Conservation (phyloP, 2,888 invertebrate genomes). For the Nomada lathburiana region DNA sequence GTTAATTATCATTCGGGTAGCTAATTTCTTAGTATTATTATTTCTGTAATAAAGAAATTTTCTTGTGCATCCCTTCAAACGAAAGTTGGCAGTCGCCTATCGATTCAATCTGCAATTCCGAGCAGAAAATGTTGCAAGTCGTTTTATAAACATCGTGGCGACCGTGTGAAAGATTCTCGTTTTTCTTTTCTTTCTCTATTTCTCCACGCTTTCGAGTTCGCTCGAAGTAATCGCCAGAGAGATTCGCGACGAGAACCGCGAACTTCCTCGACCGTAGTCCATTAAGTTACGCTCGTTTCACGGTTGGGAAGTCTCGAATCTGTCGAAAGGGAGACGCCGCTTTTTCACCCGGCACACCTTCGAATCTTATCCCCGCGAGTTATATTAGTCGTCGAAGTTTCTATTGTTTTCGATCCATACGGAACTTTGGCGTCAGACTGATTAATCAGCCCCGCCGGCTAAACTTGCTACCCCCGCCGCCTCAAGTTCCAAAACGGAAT, state of each 20-base stretch:
- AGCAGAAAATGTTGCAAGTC: too few relatives aligned
- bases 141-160: background rate
- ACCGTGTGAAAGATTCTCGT: slow-evolving; percentile 9
- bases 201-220: background rate
- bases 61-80: too few relatives aligned
- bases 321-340: slow-evolving; percentile 13
- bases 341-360: slow-evolving; percentile 38
- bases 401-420: slow-evolving; percentile 46
- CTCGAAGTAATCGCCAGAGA: slow-evolving; percentile 29
- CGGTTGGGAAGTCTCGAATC: slow-evolving; percentile 49
- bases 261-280: slow-evolving; percentile 47
- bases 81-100: too few relatives aligned
- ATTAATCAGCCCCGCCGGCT: slow-evolving; percentile 41
- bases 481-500: background rate
- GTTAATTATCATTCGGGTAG: too few relatives aligned
- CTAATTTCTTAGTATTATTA: too few relatives aligned
- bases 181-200: background rate
- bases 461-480: background rate
- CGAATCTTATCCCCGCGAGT: slow-evolving; percentile 44
- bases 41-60: too few relatives aligned
- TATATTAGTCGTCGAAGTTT: slow-evolving; percentile 59
- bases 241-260: slow-evolving; percentile 26
- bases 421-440: background rate
- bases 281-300: slow-evolving; percentile 59
- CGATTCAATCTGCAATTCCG: too few relatives aligned